Percentiles rank a stretch among this genome's conserved stretches.
phyloP scores from a whole-genome alignment of 2,113 vertebrate genomes.

The Struthio camelus region DNA sequence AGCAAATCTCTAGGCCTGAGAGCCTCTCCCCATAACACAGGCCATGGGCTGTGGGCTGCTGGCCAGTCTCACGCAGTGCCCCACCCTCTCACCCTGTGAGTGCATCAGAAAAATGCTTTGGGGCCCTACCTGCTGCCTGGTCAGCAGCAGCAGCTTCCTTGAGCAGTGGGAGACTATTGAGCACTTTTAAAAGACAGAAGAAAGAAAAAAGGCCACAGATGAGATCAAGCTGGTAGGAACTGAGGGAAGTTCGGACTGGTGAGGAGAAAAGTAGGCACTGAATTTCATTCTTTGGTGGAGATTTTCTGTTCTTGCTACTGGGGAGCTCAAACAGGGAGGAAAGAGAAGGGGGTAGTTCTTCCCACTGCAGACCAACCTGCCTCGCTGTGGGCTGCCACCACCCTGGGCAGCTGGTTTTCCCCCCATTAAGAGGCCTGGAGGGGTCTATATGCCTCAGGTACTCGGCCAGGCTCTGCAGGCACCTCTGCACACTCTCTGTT shows the following conservation, averaged over 20 bases:
- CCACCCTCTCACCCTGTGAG: not conserved
- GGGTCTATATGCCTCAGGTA: not conserved
- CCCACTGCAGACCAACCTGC: not conserved
- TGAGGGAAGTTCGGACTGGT: not conserved
- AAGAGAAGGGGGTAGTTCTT: not conserved
- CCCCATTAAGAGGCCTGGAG: not conserved
- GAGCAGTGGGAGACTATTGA: not conserved
- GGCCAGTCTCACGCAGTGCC: not conserved
- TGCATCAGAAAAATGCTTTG: not conserved
- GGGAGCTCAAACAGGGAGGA: accelerated
- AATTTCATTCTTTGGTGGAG: not conserved
- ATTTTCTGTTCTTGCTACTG: not conserved
- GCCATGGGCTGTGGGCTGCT: accelerated
- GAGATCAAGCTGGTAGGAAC: not conserved
- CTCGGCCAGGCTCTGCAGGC: not conserved
- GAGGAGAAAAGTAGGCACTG: not conserved
- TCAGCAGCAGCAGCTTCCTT: not conserved
- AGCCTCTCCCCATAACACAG: not conserved
- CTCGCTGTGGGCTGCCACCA: accelerated
- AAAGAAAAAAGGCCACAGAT: not conserved
- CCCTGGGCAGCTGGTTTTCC: not conserved
- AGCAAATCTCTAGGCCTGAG: accelerated
- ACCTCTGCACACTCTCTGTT: not conserved
- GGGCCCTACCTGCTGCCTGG: not conserved
- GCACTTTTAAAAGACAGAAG: not conserved